Conservation (phyloP, 2,888 invertebrate species). For the Chirona hameri region DNA sequence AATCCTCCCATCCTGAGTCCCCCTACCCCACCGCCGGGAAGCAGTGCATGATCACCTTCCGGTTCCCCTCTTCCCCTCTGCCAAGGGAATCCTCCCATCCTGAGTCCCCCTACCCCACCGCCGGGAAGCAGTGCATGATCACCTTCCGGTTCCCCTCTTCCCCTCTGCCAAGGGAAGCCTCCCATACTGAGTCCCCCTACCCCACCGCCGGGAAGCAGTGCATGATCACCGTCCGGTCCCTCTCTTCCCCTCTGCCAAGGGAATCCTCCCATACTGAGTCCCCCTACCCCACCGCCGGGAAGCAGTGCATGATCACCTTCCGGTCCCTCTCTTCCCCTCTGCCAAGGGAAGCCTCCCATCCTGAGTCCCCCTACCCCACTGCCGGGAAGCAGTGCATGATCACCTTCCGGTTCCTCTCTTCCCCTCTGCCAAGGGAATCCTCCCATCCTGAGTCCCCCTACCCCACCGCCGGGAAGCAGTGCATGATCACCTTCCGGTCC, state of each 20-base stretch:
- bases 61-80: conserved; percentile 85
- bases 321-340: conserved; percentile 90
- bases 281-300: background rate
- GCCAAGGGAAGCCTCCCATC: too few species aligned
- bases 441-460: too few species aligned
- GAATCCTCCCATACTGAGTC: too few species aligned
- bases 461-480: background rate
- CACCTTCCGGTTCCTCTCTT: conserved; percentile 82
- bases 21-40: background rate
- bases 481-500: conserved; percentile 64
- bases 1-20: too few species aligned
- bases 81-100: too few species aligned
- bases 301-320: conserved; percentile 50
- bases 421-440: too few species aligned
- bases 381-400: background rate
- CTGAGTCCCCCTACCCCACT: background rate
- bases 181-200: too few species aligned
- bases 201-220: background rate
- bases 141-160: conserved; percentile 84
- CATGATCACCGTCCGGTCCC: conserved; percentile 68
- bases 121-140: background rate
- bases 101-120: background rate
- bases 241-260: conserved; percentile 57
- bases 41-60: conserved; percentile 53
- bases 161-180: too few species aligned